phyloP scores from a whole-genome alignment of 2,113 vertebrate species.

The Periophthalmodon schlosseri region DNA sequence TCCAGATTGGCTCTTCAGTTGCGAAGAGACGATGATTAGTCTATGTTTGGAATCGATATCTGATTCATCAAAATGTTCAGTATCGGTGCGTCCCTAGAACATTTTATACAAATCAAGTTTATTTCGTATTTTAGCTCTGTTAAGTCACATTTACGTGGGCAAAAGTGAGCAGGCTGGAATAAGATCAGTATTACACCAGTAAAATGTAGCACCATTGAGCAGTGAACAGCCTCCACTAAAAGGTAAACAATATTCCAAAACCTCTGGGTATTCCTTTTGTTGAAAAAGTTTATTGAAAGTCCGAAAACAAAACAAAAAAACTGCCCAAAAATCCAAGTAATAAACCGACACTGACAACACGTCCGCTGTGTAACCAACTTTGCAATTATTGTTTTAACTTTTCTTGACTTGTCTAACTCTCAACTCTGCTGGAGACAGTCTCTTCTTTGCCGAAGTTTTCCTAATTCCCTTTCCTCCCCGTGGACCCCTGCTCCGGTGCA shows the following conservation, averaged over 20 bases:
- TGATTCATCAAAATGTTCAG: no score
- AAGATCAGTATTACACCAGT: no score
- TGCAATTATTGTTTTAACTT: conserved; percentile 12
- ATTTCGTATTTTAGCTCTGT: no score
- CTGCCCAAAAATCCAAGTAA: neutral
- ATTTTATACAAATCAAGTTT: no score
- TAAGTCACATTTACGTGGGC: no score
- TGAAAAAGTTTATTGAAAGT: neutral
- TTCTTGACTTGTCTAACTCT: neutral
- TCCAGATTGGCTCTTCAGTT: no score
- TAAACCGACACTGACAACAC: neutral
- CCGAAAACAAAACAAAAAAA: neutral
- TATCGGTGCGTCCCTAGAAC: no score
- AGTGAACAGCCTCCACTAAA: no score
- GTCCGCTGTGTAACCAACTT: neutral
- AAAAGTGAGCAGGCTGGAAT: no score
- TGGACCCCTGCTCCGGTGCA: conserved; percentile 46
- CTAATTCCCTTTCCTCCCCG: conserved; percentile 54
- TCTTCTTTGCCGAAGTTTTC: conserved; percentile 36
- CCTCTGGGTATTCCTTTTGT: neutral
- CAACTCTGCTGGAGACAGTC: conserved; percentile 38
- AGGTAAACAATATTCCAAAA: neutral
- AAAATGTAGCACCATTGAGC: no score
- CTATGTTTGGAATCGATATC: no score
- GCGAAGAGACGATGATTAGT: no score